These are phyloP conservation scores for Knipowitschia caucasica DNA, from an alignment of 2,797 vertebrate species.

Conservation along the genomic window DNA sequence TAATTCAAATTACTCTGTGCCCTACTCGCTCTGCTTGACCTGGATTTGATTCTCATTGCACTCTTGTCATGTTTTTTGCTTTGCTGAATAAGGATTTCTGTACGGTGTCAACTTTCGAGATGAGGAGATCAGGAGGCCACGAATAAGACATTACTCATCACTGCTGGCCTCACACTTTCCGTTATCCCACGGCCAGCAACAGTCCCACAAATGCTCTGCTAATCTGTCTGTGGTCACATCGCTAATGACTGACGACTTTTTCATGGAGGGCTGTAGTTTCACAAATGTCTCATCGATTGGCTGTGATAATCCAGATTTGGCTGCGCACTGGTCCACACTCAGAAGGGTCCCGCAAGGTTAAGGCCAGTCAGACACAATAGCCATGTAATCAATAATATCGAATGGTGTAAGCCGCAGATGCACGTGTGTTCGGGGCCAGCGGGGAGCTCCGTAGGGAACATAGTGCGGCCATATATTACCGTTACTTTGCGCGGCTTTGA, in stretches of 20 bases:
- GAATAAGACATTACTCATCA: conserved; percentile 61
- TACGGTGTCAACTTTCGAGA: conserved; percentile 44
- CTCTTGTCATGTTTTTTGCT: conserved; percentile 32
- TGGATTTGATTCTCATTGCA: conserved; percentile 16
- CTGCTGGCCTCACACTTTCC: conserved; percentile 20
- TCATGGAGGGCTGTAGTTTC: conserved; percentile 31
- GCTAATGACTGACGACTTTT: conserved; percentile 65
- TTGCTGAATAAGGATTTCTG: conserved; percentile 55
- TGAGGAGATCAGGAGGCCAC: conserved; percentile 53
- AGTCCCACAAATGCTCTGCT: conserved; percentile 49
- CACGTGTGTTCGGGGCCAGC: conserved; percentile 36
- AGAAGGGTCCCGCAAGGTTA: conserved; percentile 55
- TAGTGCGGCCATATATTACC: conserved; percentile 43
- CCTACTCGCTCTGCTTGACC: conserved; percentile 19
- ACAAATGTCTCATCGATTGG: conserved; percentile 55
- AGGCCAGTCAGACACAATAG: conserved; percentile 70
- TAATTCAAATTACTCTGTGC: conserved; percentile 20
- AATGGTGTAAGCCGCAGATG: conserved; percentile 46
- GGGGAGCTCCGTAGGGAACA: conserved; percentile 28
- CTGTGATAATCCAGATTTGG: conserved; percentile 62
- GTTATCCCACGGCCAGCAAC: conserved; percentile 31
- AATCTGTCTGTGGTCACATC: conserved; percentile 59
- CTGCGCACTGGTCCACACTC: conserved; percentile 27
- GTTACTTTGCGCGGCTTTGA: conserved; percentile 52
- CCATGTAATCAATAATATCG: conserved; percentile 70